Conservation (phyloP, 2,888 invertebrate species). For the Pachliopta kotzebuea region DNA sequence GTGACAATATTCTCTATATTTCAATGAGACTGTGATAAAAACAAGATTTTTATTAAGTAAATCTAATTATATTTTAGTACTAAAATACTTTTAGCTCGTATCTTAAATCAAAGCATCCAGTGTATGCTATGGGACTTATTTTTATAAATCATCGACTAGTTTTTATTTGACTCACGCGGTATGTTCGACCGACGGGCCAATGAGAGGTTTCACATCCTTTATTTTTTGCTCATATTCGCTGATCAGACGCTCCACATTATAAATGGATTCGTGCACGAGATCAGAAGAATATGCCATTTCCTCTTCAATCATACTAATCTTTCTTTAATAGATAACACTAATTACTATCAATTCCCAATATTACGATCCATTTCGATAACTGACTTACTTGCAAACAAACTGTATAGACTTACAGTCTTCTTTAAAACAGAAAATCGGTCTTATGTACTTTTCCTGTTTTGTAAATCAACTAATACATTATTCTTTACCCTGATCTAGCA, state of each 20-base stretch:
- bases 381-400: neutral
- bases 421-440: too few relatives aligned
- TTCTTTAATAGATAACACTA: conserved; percentile 1
- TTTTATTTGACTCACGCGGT: conserved; percentile 52
- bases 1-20: neutral
- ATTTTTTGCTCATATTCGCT: conserved; percentile 51
- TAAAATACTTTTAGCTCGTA: conserved; percentile 30
- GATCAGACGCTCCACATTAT: conserved; percentile 36
- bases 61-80: conserved; percentile 1
- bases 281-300: conserved; percentile 22
- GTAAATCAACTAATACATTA: too few relatives aligned
- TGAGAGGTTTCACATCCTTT: conserved; percentile 40
- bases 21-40: neutral
- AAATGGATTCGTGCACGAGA: conserved; percentile 24
- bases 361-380: neutral
- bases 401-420: too few relatives aligned
- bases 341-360: neutral
- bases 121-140: conserved; percentile 47
- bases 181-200: conserved; percentile 36
- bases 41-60: too few relatives aligned
- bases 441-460: too few relatives aligned
- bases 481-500: too few relatives aligned
- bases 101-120: conserved; percentile 44
- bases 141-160: conserved; percentile 49
- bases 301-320: conserved; percentile 12